Conservation (phyloP, 2,888 invertebrate species). For the Drosophila formosana region DNA sequence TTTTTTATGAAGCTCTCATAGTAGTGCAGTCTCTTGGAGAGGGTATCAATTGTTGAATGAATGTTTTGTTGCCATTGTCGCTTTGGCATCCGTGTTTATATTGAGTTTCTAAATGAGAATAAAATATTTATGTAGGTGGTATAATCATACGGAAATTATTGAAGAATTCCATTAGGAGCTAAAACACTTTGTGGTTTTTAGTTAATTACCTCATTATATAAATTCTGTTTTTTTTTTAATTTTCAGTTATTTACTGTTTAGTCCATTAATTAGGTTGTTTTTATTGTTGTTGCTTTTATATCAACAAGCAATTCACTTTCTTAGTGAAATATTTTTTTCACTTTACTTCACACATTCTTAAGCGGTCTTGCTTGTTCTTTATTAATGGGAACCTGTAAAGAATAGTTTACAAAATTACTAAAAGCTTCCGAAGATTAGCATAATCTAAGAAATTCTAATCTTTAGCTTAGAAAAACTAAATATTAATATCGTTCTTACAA, state of each 20-base stretch:
- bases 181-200: neutral
- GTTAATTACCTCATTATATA: neutral
- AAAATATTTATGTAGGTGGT: neutral
- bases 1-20: constrained; percentile 10
- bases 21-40: neutral
- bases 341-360: neutral
- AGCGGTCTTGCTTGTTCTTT: neutral
- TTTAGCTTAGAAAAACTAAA: neutral
- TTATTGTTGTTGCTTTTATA: neutral
- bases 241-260: neutral
- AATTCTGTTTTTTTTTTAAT: neutral
- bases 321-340: neutral
- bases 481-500: constrained; percentile 6
- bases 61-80: neutral
- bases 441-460: constrained; percentile 9
- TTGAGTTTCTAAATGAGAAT: neutral
- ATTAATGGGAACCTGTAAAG: neutral
- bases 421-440: constrained; percentile 4
- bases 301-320: neutral
- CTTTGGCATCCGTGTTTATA: neutral
- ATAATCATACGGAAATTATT: neutral
- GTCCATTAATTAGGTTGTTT: neutral
- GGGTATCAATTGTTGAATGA: neutral
- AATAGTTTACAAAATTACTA: constrained; percentile 3
- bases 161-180: too few relatives aligned